Base-by-base conservation (phyloP, 1,140 invertebrate species). In the Heliconius eleuchia region DNA sequence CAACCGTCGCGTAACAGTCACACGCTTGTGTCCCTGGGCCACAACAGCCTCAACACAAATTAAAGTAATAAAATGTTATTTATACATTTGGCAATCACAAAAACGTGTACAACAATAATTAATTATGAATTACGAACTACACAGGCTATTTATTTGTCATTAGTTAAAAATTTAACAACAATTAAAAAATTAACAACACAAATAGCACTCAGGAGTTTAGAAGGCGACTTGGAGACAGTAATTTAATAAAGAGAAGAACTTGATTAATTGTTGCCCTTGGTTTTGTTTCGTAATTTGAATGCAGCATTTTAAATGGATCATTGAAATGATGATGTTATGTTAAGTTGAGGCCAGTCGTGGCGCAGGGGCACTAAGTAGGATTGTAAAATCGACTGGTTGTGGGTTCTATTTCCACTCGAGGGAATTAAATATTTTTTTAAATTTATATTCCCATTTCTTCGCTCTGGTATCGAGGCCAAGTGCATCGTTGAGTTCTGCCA, bases 241-340 rank as follows among this genome's bases (percentile, higher is more conserved):
- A 66, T 66, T 27, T 27, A 66, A 66, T 66, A 30, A 66, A 16
- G 60, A 66, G 60, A 60, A 60, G 23, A 27, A 11, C 23, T 30
- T 66, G 30, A 66, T 66, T 66, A 66, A 30, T 16, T 27, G 0
- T 30, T 66, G 60, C 13, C 13, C 23, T 11, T 66, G 23, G 9
- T 66, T 66, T 66, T 66, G 60, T 66, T 60, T 60, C 8, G 8
- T 66, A 27, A 66, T 66, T 16, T 66, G 60, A 66, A 66, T 16
- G 60, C 60, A 66, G 11, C n/a, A 60, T 66, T 30, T 66, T 27
- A 30, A 30, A 66, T 27, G 60, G 7, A 3, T 66, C 16, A 66
- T 37, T 37, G 8, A 37, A 37, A 37, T 37, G 6, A 37, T 37
- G 34, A 37, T 37, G 34, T 37, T 37, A 37, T 37, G 6, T 37